A percentile compares a stretch with the other conserved stretches of the same genome.
Conservation (phyloP, 2,797 vertebrate genomes). For the Cheirogaleus major region DNA sequence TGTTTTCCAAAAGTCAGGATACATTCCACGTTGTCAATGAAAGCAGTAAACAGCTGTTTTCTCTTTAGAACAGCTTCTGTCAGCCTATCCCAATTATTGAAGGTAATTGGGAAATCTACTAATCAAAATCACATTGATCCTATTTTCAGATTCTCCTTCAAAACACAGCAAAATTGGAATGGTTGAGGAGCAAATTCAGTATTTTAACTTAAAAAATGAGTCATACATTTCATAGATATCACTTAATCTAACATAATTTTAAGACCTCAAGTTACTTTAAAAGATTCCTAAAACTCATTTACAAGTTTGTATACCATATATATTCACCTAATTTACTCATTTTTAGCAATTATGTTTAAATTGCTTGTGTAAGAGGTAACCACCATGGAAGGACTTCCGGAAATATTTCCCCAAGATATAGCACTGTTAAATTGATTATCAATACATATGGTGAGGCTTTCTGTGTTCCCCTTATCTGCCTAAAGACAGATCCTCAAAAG, state of each 20-base stretch:
- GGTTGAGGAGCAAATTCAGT: neutral
- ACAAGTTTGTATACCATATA: neutral
- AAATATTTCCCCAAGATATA: neutral
- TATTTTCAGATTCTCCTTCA: neutral
- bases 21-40: neutral
- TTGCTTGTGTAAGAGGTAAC: neutral
- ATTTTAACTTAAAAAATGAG: neutral
- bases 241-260: neutral
- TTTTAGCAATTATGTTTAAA: neutral
- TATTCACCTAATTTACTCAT: neutral
- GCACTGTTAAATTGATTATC: neutral
- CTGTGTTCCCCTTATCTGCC: neutral
- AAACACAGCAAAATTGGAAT: neutral
- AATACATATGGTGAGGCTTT: neutral
- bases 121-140: neutral
- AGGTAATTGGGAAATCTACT: neutral
- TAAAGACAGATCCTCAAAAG: neutral
- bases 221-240: neutral
- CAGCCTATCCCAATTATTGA: neutral
- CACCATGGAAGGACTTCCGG: neutral
- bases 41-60: neutral
- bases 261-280: neutral
- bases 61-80: neutral
- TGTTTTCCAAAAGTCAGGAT: neutral
- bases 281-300: neutral